A percentile compares a stretch with the other conserved stretches of the same genome.
phyloP scores from a whole-genome alignment of 1,140 invertebrate genomes.

The Platorchestia sp. region DNA sequence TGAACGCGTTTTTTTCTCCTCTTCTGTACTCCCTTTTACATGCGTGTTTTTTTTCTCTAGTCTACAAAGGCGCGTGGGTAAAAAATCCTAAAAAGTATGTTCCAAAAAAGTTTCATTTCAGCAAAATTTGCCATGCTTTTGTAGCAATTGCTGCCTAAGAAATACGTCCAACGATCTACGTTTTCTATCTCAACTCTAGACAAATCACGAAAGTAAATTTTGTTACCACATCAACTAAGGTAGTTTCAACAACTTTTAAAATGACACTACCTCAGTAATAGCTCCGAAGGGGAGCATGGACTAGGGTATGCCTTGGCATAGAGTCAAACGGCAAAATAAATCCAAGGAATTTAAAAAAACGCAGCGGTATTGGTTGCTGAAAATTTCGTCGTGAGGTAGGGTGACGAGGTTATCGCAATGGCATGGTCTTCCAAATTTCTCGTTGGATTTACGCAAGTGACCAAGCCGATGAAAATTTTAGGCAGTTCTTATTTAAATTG shows the following conservation, averaged over 20 bases:
- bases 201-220: neutral
- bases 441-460: no score
- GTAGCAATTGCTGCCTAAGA: neutral
- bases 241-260: neutral
- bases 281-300: neutral
- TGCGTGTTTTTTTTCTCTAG: neutral
- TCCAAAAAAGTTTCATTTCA: neutral
- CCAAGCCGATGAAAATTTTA: no score
- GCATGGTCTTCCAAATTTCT: no score
- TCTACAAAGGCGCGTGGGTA: neutral
- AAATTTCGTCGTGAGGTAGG: neutral
- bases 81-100: neutral
- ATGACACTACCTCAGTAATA: neutral
- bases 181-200: neutral
- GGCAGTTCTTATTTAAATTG: no score
- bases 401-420: no score
- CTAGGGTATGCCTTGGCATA: no score
- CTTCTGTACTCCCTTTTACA: neutral
- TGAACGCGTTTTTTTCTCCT: neutral
- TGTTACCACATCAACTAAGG: no score
- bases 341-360: no score
- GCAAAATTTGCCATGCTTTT: neutral
- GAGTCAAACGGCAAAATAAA: no score
- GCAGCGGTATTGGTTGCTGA: neutral
- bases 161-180: neutral